Conservation (phyloP, 2,113 vertebrate genomes). For the Glareola pratincola region DNA sequence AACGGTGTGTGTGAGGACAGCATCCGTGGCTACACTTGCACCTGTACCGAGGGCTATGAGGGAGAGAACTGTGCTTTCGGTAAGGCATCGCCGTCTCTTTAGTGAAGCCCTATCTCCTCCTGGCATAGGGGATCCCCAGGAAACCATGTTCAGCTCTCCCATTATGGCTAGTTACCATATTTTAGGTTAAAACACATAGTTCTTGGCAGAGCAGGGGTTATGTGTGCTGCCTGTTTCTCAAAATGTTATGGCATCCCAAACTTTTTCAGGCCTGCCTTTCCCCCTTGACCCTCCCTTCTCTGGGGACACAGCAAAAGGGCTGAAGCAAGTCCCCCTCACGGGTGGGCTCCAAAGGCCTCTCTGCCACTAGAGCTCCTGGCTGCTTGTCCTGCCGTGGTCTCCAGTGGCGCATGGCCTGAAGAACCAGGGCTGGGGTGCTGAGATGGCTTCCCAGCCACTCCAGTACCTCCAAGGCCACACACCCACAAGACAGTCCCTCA, state of each 20-base stretch:
- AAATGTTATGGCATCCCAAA: rapidly evolving
- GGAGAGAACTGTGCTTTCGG: conserved; percentile 82
- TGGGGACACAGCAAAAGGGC: rapidly evolving
- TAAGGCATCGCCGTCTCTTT: neutral
- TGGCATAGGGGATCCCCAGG: rapidly evolving
- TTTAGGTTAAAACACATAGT: neutral
- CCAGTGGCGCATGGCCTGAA: rapidly evolving
- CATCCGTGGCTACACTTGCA: conserved; percentile 80
- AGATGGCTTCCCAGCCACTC: neutral
- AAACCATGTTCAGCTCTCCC: rapidly evolving
- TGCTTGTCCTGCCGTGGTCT: neutral
- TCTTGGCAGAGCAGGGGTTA: neutral
- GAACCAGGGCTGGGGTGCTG: neutral
- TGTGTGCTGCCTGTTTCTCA: neutral
- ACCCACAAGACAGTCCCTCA: neutral
- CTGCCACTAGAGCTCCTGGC: rapidly evolving
- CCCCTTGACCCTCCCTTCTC: neutral
- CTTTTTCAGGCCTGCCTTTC: neutral
- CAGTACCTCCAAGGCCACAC: neutral
- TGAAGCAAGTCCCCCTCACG: rapidly evolving
- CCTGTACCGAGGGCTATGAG: conserved; percentile 70
- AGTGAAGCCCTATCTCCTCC: neutral
- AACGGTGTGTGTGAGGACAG: conserved; percentile 76
- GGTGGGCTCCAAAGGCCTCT: neutral
- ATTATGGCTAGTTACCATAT: rapidly evolving